Evolutionary conservation across 2,113 vertebrate species (phyloP), one percentile per base, ranked within the genome.

Genomic region (Microtus pennsylvanicus): DNA sequence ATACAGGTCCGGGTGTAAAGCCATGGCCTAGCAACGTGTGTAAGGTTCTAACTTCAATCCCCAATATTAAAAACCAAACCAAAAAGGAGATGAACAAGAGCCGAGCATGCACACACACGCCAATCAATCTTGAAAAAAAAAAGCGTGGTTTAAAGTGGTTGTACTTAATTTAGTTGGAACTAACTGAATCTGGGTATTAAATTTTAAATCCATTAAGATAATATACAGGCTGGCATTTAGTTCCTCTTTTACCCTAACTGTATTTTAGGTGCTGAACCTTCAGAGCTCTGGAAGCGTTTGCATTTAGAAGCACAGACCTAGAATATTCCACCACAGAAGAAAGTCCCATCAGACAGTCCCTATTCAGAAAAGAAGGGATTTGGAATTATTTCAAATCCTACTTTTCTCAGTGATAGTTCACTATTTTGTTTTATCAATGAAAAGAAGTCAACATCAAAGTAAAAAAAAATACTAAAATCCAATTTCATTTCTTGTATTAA

Each of bases 341-440:
- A 74, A 52, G 19, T 87, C 58, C n/a, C 38, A 11, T 1, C 24
- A 38, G 63, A 83, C 10, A 76, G 35, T 65, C 28, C 17, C 24
- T 24, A 76, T 42, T 50, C 28, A 75, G 26, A 80, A 7, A 21
- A 9, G 22, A 75, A 82, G 26, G 42, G 74, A 74, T 72, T 72
- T 38, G 16, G 50, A 85, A 17, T 45, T 12, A 65, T 67, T 96
- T 90, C 42, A 82, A 94, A 58, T 28, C 67, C 38, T 45, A 42
- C 45, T 90, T 94, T 93, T 45, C 33, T 85, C 78, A 80, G 19
- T 38, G 19, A 63, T 38, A 52, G 3, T 21, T 28, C 42, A 47
- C 17, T 38, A 67, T 47, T 26, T 85, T 65, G 24, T 45, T 19
- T 81, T 81, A 33, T 10, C 61, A 47, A 22, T n/a, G 6, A 50